Percentiles rank a stretch among this genome's conserved stretches.
These are phyloP conservation scores for Apamea anceps DNA, from an alignment of 2,888 invertebrate species.

Conservation along the genomic window DNA sequence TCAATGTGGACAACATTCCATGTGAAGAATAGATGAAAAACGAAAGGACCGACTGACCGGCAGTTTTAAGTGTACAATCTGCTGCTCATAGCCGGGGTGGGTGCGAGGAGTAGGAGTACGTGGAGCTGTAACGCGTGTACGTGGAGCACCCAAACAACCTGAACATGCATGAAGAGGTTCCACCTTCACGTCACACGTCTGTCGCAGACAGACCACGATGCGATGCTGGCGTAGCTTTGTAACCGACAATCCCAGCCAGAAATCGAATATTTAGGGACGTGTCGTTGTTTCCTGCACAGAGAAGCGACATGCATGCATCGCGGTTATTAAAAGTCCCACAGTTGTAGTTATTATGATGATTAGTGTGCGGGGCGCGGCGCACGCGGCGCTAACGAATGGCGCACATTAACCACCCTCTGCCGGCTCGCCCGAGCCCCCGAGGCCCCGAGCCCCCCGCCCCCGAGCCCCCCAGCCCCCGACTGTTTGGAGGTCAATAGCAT, in stretches of 20 bases:
- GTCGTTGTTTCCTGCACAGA: slow-evolving; percentile 1
- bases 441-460: background rate
- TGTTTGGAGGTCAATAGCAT: slow-evolving; percentile 58
- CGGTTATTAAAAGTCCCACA: slow-evolving; percentile 51
- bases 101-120: background rate
- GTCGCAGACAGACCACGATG: background rate
- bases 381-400: slow-evolving; percentile 64
- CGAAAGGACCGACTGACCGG: no score
- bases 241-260: background rate
- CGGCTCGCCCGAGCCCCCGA: slow-evolving; percentile 7
- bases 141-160: background rate
- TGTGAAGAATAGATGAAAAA: background rate
- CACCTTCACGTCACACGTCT: background rate
- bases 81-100: background rate
- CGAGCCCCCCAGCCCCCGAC: background rate
- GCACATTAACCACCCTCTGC: slow-evolving; percentile 59
- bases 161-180: background rate
- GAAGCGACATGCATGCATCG: slow-evolving; percentile 51
- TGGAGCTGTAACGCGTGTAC: background rate
- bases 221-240: background rate
- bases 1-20: background rate
- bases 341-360: slow-evolving; percentile 66
- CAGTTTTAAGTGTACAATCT: background rate
- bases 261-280: background rate
- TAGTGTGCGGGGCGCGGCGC: slow-evolving; percentile 65